These are phyloP conservation scores for Pteronura brasiliensis DNA, from an alignment of 2,113 vertebrate genomes.

Conservation along the genomic window DNA sequence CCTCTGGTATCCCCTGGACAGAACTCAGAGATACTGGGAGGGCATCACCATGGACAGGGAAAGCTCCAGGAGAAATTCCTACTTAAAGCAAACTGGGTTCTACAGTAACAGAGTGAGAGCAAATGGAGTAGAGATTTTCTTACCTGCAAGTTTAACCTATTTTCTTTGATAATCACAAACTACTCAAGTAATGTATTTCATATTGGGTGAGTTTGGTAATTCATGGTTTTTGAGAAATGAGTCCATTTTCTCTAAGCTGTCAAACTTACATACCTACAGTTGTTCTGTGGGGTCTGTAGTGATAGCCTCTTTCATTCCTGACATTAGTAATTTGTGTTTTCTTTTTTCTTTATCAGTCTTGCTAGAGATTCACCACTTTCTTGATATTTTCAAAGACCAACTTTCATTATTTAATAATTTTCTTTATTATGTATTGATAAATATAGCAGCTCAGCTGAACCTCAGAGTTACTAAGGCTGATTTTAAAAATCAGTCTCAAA, in stretches of 20 bases:
- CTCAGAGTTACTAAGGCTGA: neutral
- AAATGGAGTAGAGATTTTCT: neutral
- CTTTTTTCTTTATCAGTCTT: neutral
- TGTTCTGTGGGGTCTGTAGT: neutral
- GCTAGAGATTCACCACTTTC: neutral
- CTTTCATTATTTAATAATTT: neutral
- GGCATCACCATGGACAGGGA: neutral
- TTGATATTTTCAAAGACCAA: neutral
- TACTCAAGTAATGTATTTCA: neutral
- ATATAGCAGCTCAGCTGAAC: neutral
- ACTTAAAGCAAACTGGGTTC: neutral
- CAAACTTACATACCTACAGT: neutral
- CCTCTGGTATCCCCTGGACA: neutral
- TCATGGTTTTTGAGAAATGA: neutral
- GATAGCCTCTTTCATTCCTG: neutral
- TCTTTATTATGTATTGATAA: neutral
- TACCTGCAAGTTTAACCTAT: neutral
- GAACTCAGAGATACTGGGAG: neutral
- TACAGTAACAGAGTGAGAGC: neutral
- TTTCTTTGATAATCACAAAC: neutral
- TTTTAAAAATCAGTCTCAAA: neutral
- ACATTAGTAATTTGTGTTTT: neutral
- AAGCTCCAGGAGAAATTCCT: neutral
- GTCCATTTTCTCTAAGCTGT: neutral
- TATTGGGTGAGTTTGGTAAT: neutral